Percentiles rank a stretch among this genome's conserved stretches.
Conservation (phyloP, 2,797 vertebrate species). For the Strix occidentalis region DNA sequence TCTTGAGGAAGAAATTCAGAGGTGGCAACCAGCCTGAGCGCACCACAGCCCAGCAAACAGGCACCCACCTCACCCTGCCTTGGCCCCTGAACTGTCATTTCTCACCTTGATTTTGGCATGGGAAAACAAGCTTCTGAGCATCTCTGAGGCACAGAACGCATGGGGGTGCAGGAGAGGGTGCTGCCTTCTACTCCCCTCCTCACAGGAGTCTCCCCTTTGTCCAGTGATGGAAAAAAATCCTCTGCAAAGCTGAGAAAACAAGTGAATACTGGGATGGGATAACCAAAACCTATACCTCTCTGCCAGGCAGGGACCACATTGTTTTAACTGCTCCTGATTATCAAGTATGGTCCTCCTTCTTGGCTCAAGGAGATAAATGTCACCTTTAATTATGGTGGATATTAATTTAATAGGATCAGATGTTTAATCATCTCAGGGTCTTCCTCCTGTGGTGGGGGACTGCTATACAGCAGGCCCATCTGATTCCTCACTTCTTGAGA, state of each 20-base stretch:
- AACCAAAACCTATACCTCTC: background rate
- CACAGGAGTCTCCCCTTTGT: background rate
- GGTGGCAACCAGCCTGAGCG: background rate
- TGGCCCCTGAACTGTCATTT: background rate
- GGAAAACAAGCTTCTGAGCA: background rate
- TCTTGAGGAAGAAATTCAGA: background rate
- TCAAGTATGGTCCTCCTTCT: background rate
- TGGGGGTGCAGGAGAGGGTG: background rate
- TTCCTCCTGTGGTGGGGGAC: background rate
- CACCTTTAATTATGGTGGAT: background rate
- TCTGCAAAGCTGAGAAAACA: background rate
- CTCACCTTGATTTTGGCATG: conserved; percentile 1
- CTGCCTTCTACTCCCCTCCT: background rate
- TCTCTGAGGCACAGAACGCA: background rate
- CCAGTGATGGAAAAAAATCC: background rate
- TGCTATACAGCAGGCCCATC: background rate
- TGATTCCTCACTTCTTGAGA: background rate
- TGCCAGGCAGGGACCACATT: background rate
- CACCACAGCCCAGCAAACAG: background rate
- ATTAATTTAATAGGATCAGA: background rate
- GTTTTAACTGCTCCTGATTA: background rate
- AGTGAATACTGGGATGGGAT: background rate
- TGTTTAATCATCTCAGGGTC: background rate
- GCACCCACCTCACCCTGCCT: background rate
- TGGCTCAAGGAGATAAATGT: background rate